These are phyloP conservation scores for Medauroidea extradentata DNA, from an alignment of 1,140 invertebrate genomes.

Conservation along the genomic window DNA sequence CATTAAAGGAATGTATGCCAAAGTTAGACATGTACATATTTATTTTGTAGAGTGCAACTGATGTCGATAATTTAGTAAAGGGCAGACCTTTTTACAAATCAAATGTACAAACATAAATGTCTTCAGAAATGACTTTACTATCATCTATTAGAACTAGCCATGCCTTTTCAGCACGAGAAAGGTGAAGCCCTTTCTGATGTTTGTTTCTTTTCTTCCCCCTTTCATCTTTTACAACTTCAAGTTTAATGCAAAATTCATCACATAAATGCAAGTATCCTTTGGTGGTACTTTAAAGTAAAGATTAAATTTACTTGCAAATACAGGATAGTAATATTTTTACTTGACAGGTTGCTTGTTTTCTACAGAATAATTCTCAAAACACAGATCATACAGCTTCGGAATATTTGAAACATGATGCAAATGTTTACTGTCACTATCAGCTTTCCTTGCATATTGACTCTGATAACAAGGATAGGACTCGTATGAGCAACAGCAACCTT, in stretches of 20 bases:
- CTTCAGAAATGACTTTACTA: conserved; percentile 20
- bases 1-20: conserved; percentile 18
- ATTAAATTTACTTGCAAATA: conserved; percentile 27
- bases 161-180: conserved; percentile 22
- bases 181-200: too few species aligned
- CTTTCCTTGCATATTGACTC: conserved; percentile 25
- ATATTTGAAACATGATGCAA: conserved; percentile 22
- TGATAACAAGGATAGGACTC: conserved; percentile 24
- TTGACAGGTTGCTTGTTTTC: conserved; percentile 16
- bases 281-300: conserved; percentile 24
- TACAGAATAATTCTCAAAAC: conserved; percentile 22
- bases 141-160: conserved; percentile 24
- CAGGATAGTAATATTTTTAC: conserved; percentile 23
- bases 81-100: conserved; percentile 27
- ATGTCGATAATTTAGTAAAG: conserved; percentile 22
- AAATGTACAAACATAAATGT: conserved; percentile 23
- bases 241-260: conserved; percentile 3
- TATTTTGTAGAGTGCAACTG: conserved; percentile 28
- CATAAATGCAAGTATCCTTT: conserved; percentile 27
- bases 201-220: conserved; percentile 4
- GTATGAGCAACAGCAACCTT: conserved; percentile 22
- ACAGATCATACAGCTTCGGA: conserved; percentile 25
- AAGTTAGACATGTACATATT: conserved; percentile 24
- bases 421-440: conserved; percentile 25
- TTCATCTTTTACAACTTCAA: not conserved